A percentile compares a stretch with the other conserved stretches of the same genome.
Conservation (phyloP, 2,113 vertebrate genomes). For the Pyxicephalus adspersus region DNA sequence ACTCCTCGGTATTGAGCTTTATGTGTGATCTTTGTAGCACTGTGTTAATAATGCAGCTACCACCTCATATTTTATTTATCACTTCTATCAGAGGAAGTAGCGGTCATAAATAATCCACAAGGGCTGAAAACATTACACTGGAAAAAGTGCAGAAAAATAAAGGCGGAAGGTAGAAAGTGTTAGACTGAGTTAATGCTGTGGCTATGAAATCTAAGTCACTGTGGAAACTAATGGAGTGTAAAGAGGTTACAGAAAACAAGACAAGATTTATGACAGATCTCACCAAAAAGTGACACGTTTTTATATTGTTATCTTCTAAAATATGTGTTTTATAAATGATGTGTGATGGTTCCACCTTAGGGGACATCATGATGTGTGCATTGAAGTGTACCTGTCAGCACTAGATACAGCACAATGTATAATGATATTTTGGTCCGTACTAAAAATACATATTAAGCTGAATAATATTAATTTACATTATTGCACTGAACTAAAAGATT, state of each 20-base stretch:
- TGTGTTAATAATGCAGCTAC: slow-evolving; percentile 34
- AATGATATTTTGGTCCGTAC: too few species aligned
- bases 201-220: not conserved
- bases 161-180: not conserved
- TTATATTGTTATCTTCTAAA: too few species aligned
- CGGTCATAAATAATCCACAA: slow-evolving; percentile 17
- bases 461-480: too few species aligned
- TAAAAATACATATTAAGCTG: too few species aligned
- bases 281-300: not conserved
- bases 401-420: too few species aligned
- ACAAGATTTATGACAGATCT: not conserved
- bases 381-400: too few species aligned
- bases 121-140: not conserved
- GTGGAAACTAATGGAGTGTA: not conserved
- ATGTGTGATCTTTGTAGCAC: slow-evolving; percentile 1
- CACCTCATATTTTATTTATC: slow-evolving; percentile 39
- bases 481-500: too few species aligned
- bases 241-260: not conserved
- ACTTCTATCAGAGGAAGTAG: not conserved
- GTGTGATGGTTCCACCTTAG: too few species aligned
- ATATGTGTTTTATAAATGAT: too few species aligned
- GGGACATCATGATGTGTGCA: too few species aligned
- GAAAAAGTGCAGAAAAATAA: not conserved
- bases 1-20: not conserved
- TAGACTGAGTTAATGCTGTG: not conserved